These are phyloP conservation scores for Ormyrus thymus DNA, from an alignment of 2,888 invertebrate genomes.

Conservation along the genomic window DNA sequence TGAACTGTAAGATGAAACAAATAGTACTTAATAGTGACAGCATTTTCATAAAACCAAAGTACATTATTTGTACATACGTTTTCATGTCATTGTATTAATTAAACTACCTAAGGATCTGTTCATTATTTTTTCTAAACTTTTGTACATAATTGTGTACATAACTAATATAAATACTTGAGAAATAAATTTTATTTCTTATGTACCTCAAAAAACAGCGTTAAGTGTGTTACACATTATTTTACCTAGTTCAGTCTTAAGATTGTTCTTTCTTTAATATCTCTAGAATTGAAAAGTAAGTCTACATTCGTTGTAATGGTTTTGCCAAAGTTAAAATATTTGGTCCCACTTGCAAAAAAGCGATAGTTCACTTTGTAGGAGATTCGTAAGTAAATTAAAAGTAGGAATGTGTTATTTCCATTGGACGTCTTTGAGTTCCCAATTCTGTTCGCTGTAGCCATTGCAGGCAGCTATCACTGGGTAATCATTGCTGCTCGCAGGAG, in stretches of 20 bases:
- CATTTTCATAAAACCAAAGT: constrained; percentile 48
- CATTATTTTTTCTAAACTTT: constrained; percentile 68
- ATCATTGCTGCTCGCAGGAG: constrained; percentile 75
- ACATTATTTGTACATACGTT: constrained; percentile 51
- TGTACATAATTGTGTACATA: constrained; percentile 68
- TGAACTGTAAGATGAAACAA: constrained; percentile 43
- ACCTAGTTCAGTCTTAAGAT: constrained; percentile 49
- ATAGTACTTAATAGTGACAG: constrained; percentile 32
- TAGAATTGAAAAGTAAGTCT: too few species aligned
- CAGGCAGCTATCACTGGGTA: constrained; percentile 80
- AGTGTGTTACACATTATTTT: constrained; percentile 27
- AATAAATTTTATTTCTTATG: constrained; percentile 66
- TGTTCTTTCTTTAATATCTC: not conserved
- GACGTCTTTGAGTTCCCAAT: constrained; percentile 82
- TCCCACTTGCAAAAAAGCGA: constrained; percentile 1
- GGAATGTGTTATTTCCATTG: constrained; percentile 77
- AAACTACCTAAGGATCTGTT: constrained; percentile 60
- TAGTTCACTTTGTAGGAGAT: not conserved
- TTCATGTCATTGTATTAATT: constrained; percentile 53
- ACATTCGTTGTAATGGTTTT: not conserved
- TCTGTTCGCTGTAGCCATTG: constrained; percentile 78
- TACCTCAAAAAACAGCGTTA: constrained; percentile 36
- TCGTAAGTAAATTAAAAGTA: constrained; percentile 17
- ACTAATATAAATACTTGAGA: constrained; percentile 60
- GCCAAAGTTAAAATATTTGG: constrained; percentile 23